Percentiles rank a stretch among this genome's conserved stretches.
phyloP scores from a whole-genome alignment of 1,140 invertebrate genomes.

The Drosophila kepulauana region DNA sequence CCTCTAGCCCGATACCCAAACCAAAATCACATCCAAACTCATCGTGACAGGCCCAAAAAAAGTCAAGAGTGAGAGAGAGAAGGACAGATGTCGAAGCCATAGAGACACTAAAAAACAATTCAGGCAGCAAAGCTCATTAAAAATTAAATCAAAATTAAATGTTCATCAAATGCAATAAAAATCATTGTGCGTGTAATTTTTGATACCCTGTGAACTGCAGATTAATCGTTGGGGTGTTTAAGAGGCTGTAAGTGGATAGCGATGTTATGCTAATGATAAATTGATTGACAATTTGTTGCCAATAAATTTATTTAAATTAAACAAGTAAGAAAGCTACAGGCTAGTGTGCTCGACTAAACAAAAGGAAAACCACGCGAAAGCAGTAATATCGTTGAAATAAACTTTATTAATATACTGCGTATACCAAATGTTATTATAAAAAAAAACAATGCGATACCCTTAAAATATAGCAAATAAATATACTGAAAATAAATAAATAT shows the following conservation, averaged over 20 bases:
- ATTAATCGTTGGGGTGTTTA: background rate
- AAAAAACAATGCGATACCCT: too few relatives aligned
- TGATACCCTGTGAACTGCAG: constrained; percentile 7
- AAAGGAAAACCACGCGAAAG: too few relatives aligned
- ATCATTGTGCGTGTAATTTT: constrained; percentile 53
- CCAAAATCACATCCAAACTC: constrained; percentile 26
- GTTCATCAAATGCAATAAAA: constrained; percentile 77
- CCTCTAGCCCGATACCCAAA: constrained; percentile 20
- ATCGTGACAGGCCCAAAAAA: constrained; percentile 45
- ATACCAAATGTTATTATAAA: too few relatives aligned
- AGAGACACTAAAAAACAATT: constrained; percentile 25
- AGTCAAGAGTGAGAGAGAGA: background rate
- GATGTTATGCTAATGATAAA: too few relatives aligned
- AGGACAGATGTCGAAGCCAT: background rate
- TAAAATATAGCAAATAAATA: too few relatives aligned
- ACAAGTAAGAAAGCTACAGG: too few relatives aligned
- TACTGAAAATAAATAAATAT: too few relatives aligned
- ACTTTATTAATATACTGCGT: too few relatives aligned
- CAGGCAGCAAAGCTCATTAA: constrained; percentile 64
- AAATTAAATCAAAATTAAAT: constrained; percentile 80
- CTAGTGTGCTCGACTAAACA: too few relatives aligned
- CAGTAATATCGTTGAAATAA: too few relatives aligned
- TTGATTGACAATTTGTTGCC: too few relatives aligned
- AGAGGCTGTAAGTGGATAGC: background rate
- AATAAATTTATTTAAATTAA: too few relatives aligned